phyloP scores from a whole-genome alignment of 2,113 vertebrate genomes.

The Dolichotis patagonum region DNA sequence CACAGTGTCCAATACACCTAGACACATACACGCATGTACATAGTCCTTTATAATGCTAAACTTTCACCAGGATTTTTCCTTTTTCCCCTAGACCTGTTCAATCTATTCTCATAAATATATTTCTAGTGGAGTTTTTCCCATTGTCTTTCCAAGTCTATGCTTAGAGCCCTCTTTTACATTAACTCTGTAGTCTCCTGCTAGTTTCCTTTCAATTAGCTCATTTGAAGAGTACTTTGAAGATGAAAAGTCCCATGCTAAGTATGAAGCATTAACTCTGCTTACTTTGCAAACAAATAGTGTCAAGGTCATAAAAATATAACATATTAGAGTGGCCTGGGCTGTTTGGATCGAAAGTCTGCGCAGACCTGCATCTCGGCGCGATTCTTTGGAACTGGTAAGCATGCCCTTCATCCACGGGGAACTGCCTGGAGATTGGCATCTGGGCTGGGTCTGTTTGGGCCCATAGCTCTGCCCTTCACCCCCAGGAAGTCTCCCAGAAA shows the following conservation, averaged over 20 bases:
- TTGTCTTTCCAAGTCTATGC: background rate
- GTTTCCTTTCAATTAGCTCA: conserved; percentile 64
- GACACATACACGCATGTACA: background rate
- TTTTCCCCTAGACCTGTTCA: background rate
- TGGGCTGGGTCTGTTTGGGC: no score
- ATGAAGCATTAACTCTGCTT: conserved; percentile 33
- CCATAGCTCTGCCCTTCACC: no score
- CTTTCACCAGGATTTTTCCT: background rate
- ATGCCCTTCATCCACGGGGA: no score
- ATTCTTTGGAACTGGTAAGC: no score
- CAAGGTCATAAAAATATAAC: conserved; percentile 62
- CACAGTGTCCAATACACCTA: background rate
- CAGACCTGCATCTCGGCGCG: no score
- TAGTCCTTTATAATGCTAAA: background rate
- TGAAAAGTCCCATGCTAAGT: conserved; percentile 40
- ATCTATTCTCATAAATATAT: background rate
- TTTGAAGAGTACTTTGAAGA: conserved; percentile 69
- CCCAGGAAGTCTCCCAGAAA: no score
- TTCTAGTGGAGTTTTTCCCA: conserved; percentile 37
- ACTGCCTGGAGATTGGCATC: no score
- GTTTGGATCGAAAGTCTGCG: no score
- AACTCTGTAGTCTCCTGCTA: conserved; percentile 39
- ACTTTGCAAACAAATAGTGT: conserved; percentile 59
- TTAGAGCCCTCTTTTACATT: background rate
- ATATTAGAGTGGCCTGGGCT: no score